A percentile compares a stretch with the other conserved stretches of the same genome.
These are phyloP conservation scores for Ooceraea biroi DNA, from an alignment of 1,140 invertebrate species.

Conservation along the genomic window DNA sequence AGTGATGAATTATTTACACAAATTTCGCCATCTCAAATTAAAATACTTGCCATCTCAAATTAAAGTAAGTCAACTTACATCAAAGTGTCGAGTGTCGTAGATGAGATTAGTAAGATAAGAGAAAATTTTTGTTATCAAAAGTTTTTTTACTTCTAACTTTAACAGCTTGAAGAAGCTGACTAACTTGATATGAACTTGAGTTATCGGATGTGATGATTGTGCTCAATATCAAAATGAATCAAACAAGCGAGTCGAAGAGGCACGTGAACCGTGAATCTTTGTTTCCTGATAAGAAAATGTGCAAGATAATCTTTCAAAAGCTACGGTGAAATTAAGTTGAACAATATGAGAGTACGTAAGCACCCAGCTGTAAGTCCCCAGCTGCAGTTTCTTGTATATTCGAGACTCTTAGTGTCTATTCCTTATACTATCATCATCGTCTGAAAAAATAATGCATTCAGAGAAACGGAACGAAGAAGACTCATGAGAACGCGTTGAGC, in stretches of 20 bases:
- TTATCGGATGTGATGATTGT: no score
- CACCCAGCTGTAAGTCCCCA: no score
- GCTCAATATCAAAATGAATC: no score
- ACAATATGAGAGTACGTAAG: not conserved
- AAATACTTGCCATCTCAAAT: not conserved
- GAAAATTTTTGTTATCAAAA: no score
- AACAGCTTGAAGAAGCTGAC: no score
- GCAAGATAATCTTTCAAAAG: constrained; percentile 26
- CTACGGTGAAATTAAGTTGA: not conserved
- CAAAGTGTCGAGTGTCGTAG: no score
- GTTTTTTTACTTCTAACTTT: no score
- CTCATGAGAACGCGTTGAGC: not conserved
- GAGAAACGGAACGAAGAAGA: not conserved
- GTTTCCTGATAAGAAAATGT: constrained; percentile 24
- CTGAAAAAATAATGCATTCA: not conserved
- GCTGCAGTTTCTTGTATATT: not conserved
- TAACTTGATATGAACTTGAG: no score
- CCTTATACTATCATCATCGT: constrained; percentile 28
- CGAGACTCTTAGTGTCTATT: not conserved
- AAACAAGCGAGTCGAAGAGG: not conserved
- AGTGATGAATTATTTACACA: not conserved
- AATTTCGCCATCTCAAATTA: not conserved
- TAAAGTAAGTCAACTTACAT: not conserved
- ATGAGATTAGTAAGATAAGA: no score
- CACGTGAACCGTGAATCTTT: constrained; percentile 17